A percentile compares a stretch with the other conserved stretches of the same genome.
Evolutionary conservation across 1,140 invertebrate species (phyloP).

Genomic region (Eumaeus atala): DNA sequence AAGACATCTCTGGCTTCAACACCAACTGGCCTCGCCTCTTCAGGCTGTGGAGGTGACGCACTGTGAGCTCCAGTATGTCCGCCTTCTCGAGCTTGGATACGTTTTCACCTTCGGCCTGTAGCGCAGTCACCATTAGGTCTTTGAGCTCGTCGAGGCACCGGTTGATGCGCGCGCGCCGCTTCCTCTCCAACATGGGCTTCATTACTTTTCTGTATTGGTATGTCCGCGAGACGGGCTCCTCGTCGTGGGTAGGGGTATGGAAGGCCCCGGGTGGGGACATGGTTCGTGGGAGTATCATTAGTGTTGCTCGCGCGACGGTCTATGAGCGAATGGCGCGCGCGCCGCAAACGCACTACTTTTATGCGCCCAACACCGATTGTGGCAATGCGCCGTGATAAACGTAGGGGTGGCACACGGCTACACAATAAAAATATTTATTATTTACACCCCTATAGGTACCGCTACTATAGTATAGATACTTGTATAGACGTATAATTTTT

Average conservation of each 20-base stretch:
- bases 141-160: conserved; percentile 94
- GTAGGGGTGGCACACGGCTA: conserved; percentile 47
- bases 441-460: neutral
- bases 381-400: conserved; percentile 71
- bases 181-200: conserved; percentile 96
- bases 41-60: conserved; percentile 86
- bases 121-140: conserved; percentile 90
- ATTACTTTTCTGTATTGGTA: conserved; percentile 94
- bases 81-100: conserved; percentile 97
- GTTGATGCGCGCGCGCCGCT: conserved; percentile 93
- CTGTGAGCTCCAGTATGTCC: conserved; percentile 95
- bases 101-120: conserved; percentile 90
- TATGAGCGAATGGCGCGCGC: conserved; percentile 66
- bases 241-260: conserved; percentile 70
- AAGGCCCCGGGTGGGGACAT: conserved; percentile 68
- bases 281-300: conserved; percentile 59
- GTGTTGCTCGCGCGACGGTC: conserved; percentile 58
- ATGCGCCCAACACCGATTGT: conserved; percentile 69
- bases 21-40: conserved; percentile 81
- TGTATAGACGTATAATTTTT: conserved; percentile 2
- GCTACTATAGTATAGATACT: neutral
- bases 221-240: conserved; percentile 87
- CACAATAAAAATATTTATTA: conserved; percentile 16
- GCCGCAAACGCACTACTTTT: conserved; percentile 53
- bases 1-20: conserved; percentile 83